These are phyloP conservation scores for Sanderia malayensis DNA, from an alignment of 30 jellyfish, hydroid and myxozoan genomes.

Conservation along the genomic window DNA sequence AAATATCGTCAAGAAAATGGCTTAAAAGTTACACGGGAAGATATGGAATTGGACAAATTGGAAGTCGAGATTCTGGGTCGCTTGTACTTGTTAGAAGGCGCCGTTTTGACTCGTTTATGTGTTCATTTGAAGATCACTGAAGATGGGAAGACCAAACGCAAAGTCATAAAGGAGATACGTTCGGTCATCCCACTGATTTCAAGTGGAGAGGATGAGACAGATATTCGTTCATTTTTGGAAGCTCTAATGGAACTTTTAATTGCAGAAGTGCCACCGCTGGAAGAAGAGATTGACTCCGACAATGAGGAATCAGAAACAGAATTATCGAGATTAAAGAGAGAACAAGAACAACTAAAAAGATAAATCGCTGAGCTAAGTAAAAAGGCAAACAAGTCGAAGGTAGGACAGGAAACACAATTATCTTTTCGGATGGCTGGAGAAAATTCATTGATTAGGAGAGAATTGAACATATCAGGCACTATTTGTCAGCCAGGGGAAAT, in stretches of 20 bases:
- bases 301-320: neutral
- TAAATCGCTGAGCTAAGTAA: conserved; percentile 9
- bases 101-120: conserved; percentile 21
- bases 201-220: conserved; percentile 27
- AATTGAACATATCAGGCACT: conserved; percentile 32
- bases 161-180: conserved; percentile 12
- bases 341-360: conserved; percentile 4
- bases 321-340: conserved; percentile 2
- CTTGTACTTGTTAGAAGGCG: conserved; percentile 11
- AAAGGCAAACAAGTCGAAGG: conserved; percentile 11
- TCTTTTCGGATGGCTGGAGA: no score
- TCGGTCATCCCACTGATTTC: conserved; percentile 18
- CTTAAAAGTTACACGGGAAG: conserved; percentile 8
- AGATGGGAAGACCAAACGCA: conserved; percentile 38
- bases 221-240: conserved; percentile 22
- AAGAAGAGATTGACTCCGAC: conserved; percentile 3
- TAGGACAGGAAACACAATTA: no score
- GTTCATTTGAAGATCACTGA: neutral
- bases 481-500: conserved; percentile 33
- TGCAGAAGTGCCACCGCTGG: conserved; percentile 18
- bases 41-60: conserved; percentile 30
- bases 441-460: conserved; percentile 7
- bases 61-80: conserved; percentile 19
- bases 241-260: no score
- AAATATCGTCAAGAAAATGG: conserved; percentile 9